These are phyloP conservation scores for Theretra japonica DNA, from an alignment of 2,888 invertebrate species.

Conservation along the genomic window DNA sequence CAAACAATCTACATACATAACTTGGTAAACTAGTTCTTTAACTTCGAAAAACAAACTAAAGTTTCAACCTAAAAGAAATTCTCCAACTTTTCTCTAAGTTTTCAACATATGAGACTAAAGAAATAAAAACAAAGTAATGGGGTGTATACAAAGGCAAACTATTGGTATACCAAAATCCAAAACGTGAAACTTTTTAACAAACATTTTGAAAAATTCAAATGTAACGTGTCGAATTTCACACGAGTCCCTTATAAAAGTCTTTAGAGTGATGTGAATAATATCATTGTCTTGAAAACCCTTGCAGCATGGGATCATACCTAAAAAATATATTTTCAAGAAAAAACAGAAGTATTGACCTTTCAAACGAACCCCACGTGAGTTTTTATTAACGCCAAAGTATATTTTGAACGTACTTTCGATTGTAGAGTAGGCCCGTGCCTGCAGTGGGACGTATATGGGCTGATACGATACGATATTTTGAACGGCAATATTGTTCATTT, in stretches of 20 bases:
- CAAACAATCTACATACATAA: no score
- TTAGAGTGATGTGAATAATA: no score
- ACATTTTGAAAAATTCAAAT: slow-evolving; percentile 8
- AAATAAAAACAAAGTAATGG: background rate
- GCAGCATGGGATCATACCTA: background rate
- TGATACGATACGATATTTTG: no score
- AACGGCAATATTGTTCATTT: no score
- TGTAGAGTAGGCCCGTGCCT: no score
- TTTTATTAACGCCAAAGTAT: background rate
- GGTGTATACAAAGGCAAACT: background rate
- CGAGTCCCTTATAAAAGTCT: slow-evolving; percentile 7
- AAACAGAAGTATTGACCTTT: no score
- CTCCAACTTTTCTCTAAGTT: background rate
- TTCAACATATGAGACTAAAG: background rate
- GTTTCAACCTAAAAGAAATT: background rate
- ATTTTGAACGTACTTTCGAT: no score
- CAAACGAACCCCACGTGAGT: slow-evolving; percentile 4
- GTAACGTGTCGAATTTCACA: slow-evolving; percentile 6
- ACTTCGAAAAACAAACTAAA: no score
- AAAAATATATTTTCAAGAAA: slow-evolving; percentile 4
- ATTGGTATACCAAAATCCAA: background rate
- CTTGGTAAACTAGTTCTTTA: no score
- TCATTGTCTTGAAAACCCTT: background rate
- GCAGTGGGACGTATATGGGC: no score
- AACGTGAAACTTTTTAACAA: background rate